Evolutionary conservation across 2,113 vertebrate species (phyloP).

Genomic region (Onychostruthus taczanowskii): DNA sequence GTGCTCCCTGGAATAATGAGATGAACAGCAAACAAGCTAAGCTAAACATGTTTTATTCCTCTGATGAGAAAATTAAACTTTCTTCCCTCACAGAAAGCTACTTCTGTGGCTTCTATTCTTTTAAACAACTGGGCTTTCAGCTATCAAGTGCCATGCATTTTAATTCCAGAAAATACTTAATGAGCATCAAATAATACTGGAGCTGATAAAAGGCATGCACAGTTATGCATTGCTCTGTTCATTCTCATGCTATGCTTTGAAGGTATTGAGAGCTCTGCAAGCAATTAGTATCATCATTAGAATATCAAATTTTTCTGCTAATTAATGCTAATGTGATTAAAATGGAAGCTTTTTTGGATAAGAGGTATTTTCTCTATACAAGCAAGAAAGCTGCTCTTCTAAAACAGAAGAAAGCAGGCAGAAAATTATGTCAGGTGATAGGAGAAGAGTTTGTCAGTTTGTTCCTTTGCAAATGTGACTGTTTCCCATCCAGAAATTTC

Average conservation of each 20-base stretch:
- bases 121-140: background rate
- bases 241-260: conserved; percentile 11
- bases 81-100: background rate
- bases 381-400: background rate
- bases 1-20: conserved; percentile 20
- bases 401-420: background rate
- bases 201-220: background rate
- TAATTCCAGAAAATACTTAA: background rate
- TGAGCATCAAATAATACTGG: background rate
- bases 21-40: conserved; percentile 6
- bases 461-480: background rate
- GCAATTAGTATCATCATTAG: conserved; percentile 5
- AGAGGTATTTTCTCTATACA: background rate
- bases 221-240: background rate
- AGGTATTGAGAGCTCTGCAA: background rate
- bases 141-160: background rate
- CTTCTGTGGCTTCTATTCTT: background rate
- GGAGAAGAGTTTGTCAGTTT: background rate
- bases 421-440: background rate
- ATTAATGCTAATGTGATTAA: conserved; percentile 36
- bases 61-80: conserved; percentile 24
- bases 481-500: background rate
- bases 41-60: background rate
- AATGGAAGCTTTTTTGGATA: background rate
- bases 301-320: conserved; percentile 11